Percentiles rank a stretch among this genome's conserved stretches.
Conservation (phyloP, 2,797 vertebrate species). For the Gymnoscopelus braueri region DNA sequence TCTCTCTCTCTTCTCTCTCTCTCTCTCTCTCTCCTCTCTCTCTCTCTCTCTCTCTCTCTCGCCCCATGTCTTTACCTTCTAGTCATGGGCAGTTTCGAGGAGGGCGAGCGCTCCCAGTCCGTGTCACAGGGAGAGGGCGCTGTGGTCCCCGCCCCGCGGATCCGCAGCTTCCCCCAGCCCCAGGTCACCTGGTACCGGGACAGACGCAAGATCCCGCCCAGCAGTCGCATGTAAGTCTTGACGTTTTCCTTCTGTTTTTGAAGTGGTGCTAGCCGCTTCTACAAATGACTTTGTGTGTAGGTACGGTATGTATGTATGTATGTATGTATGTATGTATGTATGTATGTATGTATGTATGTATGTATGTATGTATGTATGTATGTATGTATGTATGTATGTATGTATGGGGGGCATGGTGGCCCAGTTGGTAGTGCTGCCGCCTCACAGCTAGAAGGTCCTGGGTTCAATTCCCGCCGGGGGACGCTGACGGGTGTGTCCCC, state of each 20-base stretch:
- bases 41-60: background rate
- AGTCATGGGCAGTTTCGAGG: conserved; percentile 99
- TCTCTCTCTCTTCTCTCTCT: background rate
- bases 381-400: background rate
- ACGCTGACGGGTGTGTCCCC: no score
- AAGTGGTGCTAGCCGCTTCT: no score
- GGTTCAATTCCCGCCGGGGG: no score
- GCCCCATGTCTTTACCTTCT: background rate
- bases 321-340: no score
- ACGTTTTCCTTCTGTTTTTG: background rate
- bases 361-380: no score
- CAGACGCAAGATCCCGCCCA: conserved; percentile 94
- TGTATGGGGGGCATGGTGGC: background rate
- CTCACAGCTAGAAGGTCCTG: no score
- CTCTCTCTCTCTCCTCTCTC: conserved; percentile 19
- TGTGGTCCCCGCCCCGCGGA: conserved; percentile 86
- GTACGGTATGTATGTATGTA: background rate
- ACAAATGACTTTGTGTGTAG: background rate
- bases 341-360: no score
- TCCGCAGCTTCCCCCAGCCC: conserved; percentile 93
- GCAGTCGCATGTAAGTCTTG: conserved; percentile 93
- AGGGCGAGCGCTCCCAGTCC: conserved; percentile 83
- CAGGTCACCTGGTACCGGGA: conserved; percentile 98
- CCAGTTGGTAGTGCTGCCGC: no score
- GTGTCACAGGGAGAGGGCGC: conserved; percentile 94